Conservation (phyloP, 2,888 invertebrate species). For the Pandemis cinnamomeana region DNA sequence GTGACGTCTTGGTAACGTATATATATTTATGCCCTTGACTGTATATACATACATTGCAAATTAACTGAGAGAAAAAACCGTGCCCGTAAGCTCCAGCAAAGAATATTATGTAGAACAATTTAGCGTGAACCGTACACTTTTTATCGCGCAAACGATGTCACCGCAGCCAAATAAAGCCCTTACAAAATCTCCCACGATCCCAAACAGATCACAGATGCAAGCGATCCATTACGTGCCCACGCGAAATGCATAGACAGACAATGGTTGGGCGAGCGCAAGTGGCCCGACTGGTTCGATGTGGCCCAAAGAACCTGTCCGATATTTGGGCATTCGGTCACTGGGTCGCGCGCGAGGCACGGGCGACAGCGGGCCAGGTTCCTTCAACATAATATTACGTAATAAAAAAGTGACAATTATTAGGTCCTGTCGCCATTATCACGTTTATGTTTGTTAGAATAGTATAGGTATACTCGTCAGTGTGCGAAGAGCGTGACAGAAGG, state of each 20-base stretch:
- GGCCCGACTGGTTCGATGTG: conserved; percentile 43
- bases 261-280: conserved; percentile 48
- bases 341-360: conserved; percentile 48
- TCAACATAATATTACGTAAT: background rate
- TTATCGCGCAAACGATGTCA: background rate
- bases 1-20: too few relatives aligned
- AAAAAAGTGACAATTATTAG: background rate
- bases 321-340: conserved; percentile 66
- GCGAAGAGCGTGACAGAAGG: too few relatives aligned
- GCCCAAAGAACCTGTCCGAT: conserved; percentile 53
- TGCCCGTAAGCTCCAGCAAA: too few relatives aligned
- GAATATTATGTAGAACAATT: too few relatives aligned
- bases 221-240: conserved; percentile 22
- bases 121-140: background rate
- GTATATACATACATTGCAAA: too few relatives aligned
- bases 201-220: background rate
- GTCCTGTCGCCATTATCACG: too few relatives aligned
- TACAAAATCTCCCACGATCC: conserved; percentile 12
- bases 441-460: too few relatives aligned
- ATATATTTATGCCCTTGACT: too few relatives aligned
- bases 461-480: too few relatives aligned
- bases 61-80: too few relatives aligned
- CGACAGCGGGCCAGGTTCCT: conserved; percentile 42
- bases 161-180: background rate
- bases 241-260: conserved; percentile 39